Evolutionary conservation across 2,888 invertebrate genomes (phyloP).

Genomic region (Linnaemya vulpina): DNA sequence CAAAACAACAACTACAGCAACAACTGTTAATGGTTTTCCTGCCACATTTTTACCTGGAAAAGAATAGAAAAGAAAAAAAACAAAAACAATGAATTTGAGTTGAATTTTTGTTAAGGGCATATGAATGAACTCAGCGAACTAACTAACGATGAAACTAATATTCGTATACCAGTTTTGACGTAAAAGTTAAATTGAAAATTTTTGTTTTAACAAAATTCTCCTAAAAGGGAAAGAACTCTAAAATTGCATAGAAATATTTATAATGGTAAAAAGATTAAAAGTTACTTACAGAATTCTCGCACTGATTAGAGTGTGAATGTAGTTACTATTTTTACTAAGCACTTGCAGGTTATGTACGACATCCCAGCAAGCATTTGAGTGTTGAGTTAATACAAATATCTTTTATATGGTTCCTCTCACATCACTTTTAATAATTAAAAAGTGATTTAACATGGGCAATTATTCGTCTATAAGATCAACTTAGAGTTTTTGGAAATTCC

Average conservation of each 20-base stretch:
- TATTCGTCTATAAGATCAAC: no score
- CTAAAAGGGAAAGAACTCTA: background rate
- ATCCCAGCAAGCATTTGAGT: no score
- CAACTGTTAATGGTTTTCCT: conserved; percentile 58
- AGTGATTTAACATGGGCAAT: no score
- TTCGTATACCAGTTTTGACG: conserved; percentile 18
- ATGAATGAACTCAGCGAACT: conserved; percentile 18
- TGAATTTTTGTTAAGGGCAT: conserved; percentile 19
- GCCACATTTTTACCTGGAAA: conserved; percentile 15
- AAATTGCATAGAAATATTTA: background rate
- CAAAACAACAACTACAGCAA: no score
- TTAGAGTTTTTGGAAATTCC: no score
- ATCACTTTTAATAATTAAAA: no score
- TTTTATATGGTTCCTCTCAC: no score
- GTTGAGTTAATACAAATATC: no score
- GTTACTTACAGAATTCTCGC: no score
- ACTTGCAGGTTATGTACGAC: no score
- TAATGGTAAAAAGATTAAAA: background rate
- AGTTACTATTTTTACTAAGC: no score
- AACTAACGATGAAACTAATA: conserved; percentile 9
- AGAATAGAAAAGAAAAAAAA: background rate
- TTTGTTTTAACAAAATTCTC: background rate
- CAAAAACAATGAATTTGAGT: background rate
- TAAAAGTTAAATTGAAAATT: conserved; percentile 57
- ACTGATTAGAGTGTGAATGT: no score